Evolutionary conservation across 2,797 vertebrate genomes (phyloP).

Genomic region (Pseudomugil gertrudae): DNA sequence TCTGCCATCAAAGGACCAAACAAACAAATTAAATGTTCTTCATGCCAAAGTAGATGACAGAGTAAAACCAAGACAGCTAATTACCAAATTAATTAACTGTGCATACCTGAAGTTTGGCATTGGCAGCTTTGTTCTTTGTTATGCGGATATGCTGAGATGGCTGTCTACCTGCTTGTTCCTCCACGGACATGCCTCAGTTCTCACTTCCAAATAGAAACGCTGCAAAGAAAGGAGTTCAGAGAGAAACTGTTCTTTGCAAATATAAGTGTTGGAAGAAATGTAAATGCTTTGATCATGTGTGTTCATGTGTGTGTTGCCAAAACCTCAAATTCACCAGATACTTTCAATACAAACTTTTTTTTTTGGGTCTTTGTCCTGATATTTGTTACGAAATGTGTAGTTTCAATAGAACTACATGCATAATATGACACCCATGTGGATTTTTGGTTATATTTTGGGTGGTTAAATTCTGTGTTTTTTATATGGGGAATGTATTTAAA

Average conservation of each 20-base stretch:
- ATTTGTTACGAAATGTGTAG: not conserved
- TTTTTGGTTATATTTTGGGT: not conserved
- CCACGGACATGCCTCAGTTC: slow-evolving; percentile 44
- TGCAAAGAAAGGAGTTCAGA: slow-evolving; percentile 4
- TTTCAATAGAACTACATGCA: not conserved
- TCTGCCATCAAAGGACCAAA: slow-evolving; percentile 36
- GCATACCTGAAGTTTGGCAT: slow-evolving; percentile 51
- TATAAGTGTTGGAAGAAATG: slow-evolving; percentile 1
- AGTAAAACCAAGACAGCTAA: slow-evolving; percentile 47
- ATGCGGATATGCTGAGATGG: slow-evolving; percentile 33
- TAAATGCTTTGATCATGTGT: slow-evolving; percentile 2
- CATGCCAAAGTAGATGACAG: slow-evolving; percentile 28
- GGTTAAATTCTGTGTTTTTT: not conserved
- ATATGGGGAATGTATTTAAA: not conserved
- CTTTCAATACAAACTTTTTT: not conserved
- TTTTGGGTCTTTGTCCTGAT: not conserved
- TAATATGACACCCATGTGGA: not conserved
- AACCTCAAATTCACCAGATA: not conserved
- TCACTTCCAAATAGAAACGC: slow-evolving; percentile 28
- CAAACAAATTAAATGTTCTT: slow-evolving; percentile 29
- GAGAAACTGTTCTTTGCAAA: slow-evolving; percentile 14
- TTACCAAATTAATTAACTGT: slow-evolving; percentile 65
- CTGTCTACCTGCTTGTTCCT: slow-evolving; percentile 25
- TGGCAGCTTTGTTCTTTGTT: slow-evolving; percentile 30
- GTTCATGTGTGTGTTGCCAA: not conserved